Base-by-base conservation (phyloP, 2,113 vertebrate genomes). In the Uropsilus gracilis region DNA sequence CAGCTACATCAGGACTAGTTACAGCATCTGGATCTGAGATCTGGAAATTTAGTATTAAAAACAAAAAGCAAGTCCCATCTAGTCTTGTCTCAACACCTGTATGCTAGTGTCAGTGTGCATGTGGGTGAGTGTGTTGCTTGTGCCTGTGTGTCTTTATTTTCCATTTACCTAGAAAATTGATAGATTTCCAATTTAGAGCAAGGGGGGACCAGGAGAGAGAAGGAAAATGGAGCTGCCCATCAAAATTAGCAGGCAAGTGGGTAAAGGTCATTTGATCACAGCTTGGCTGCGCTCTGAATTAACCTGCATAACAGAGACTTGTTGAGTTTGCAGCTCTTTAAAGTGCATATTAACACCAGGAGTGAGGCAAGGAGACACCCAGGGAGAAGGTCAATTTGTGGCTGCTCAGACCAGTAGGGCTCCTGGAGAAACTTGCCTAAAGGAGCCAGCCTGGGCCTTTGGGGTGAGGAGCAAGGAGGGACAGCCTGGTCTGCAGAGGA, bases 381-480 rank as follows among this genome's bases (percentile, higher is more conserved):
- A 0, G 96, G 77, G 95, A 95, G 97, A 97, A 97, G 96, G 97
- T 97, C 95, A 97, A 89, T 96, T 96, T 97, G 91, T 96, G 96
- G 86, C 53, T 69, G 91, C 87, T 96, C 93, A 90, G 86, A 91
- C 64, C 89, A 61, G 92, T 89, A 34, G 93, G 95, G 63, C n/a
- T 91, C 39, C 76, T n/a, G 89, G 66, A 94, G 85, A 95, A 80
- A 95, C 68, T 85, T 61, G 83, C n/a, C 83, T 72, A 48, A 53
- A 95, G 94, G 46, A 95, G 89, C 48, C 55, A 53, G 90, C 48
- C 81, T 46, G 57, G 93, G 76, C 68, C 26, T 0, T 4, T 0
- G 17, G 75, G 89, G 48, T 55, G 78, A 50, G 68, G 57, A 46
- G 48, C 55, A 2, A 46, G 22, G 30, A 34, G 46, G 61, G 63